Evolutionary conservation across 2,888 invertebrate genomes (phyloP), one percentile per base, ranked within the genome.

Genomic region (Oasisia sp.): DNA sequence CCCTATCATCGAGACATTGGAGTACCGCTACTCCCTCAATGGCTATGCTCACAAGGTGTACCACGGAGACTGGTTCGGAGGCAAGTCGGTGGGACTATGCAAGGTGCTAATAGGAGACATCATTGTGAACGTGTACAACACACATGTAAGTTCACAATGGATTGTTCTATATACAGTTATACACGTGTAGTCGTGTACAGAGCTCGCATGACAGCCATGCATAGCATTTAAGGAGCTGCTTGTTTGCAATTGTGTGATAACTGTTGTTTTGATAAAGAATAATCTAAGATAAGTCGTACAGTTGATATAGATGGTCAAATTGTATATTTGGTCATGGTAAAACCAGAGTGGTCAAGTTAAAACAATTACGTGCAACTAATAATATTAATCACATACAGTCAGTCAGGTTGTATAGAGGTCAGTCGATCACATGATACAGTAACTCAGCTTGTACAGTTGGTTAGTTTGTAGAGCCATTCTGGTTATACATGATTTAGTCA

Each of bases 21-120:
- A 98, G 95, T 98, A 99, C 96, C 98, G 98, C 94, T 99, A 99
- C 98, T 97, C 98, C 32, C 97, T 99, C n/a, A 99, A 99, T 97
- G 99, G 99, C 14, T 99, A 99, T 95, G 98, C 99, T 91, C 98
- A 99, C 97, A 98, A 98, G 97, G 97, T 99, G 93, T 98, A 98
- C 94, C 99, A 99, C 96, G 99, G 99, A 0, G 99, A 99, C 96
- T 99, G 99, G 99, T 99, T 99, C 96, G 99, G 99, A 89, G 99
- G 99, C 7, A 99, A 99, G 97, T 99, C 96, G n/a, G 95, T 96
- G 32, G 97, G 97, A 4, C 94, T 97, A 92, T 96, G 95, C 91
- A 95, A 94, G 91, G 93, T 94, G 12, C 89, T 92, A 8, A 89
- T 93, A 32, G 92, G 97, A 94, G 93, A 97, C 94, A 92, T 95